Evolutionary conservation across 2,888 invertebrate species (phyloP).

Genomic region (Erannis defoliaria): DNA sequence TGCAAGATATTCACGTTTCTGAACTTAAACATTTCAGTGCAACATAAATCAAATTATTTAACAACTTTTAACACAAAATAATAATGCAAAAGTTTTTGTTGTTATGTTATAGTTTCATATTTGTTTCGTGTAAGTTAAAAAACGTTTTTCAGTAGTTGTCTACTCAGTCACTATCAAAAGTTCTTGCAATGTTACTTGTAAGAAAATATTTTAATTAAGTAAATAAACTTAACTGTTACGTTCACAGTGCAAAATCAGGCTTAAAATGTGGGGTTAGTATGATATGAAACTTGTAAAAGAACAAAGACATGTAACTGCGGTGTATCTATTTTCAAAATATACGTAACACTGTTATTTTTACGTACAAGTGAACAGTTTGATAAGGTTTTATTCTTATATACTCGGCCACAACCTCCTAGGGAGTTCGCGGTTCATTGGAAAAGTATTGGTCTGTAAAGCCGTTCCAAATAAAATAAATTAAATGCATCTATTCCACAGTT

Average conservation of each 20-base stretch:
- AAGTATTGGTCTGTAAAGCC: no score
- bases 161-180: not conserved
- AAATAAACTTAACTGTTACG: slow-evolving; percentile 7
- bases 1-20: slow-evolving; percentile 1
- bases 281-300: slow-evolving; percentile 49
- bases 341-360: not conserved
- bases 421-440: no score
- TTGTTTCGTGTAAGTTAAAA: not conserved
- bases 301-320: not conserved
- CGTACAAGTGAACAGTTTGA: no score
- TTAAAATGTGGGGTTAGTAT: slow-evolving; percentile 36
- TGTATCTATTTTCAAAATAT: not conserved
- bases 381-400: no score
- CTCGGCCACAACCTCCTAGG: no score
- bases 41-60: not conserved
- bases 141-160: not conserved
- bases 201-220: not conserved
- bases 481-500: not conserved
- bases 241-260: slow-evolving; percentile 18
- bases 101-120: not conserved
- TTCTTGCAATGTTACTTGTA: not conserved
- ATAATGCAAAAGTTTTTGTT: not conserved
- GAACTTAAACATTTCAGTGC: not conserved
- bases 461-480: no score
- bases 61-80: not conserved